Evolutionary conservation across 2,113 vertebrate genomes (phyloP), one percentile per base, ranked within the genome.

Genomic region (Enhydra lutris): DNA sequence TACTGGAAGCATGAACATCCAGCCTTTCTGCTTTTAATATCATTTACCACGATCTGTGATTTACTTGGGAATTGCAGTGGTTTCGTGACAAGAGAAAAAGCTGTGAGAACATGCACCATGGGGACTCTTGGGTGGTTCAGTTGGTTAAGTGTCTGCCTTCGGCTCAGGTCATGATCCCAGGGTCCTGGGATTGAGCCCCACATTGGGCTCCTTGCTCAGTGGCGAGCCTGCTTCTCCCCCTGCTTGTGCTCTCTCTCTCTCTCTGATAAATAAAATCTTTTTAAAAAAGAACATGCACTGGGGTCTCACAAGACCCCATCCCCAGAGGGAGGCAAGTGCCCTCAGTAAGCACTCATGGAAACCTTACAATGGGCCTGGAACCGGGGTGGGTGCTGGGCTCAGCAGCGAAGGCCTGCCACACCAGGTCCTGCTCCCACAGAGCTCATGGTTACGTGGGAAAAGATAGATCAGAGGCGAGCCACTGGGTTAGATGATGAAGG

Each of bases 361-460:
- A 36, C n/a, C 45, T 69, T n/a, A 12, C 8, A 26, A 34, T 0
- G 1, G 39, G 13, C 8, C 42, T 0, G 6, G 31, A 18, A 36
- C 17, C 26, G 23, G 11, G 14, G 15, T 26, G 0, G 67, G 47
- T 61, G 57, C 57, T 17, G 6, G 39, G 11, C 45, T 52, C 34
- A 76, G 10, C 24, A 24, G 50, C 78, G 17, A 3, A 36, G 1
- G 1, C 18, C 9, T 45, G 13, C 7, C 4, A 5, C 3, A 1
- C 23, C 65, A 6, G 1, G 13, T 57, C 42, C 47, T 21, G 11
- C 29, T 26, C 12, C 36, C 12, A 0, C 18, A 12, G 86, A 29
- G 13, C 47, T 55, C 59, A 39, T 34, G n/a, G 14, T 8, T 23
- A 31, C 42, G 17, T 42, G n/a, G 18, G n/a, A 15, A 69, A 65